A percentile compares a stretch with the other conserved stretches of the same genome.
Evolutionary conservation across 2,797 vertebrate genomes (phyloP).

Genomic region (Liasis olivaceus): DNA sequence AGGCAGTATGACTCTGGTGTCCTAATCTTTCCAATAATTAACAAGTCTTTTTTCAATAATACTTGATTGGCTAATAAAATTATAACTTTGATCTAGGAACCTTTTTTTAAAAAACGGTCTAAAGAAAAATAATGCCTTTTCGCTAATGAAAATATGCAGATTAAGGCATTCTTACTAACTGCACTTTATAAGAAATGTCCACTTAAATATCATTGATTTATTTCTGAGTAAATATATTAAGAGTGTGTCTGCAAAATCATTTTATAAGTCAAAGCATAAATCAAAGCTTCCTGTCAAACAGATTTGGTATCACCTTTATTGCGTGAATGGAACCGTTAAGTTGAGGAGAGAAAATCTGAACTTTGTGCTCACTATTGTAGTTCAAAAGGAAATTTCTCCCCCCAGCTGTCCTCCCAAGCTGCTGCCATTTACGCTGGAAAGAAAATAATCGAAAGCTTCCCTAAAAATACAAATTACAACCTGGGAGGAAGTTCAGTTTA

Average conservation of each 20-base stretch:
- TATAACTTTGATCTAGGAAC: conserved; percentile 50
- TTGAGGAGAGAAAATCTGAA: background rate
- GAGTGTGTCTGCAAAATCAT: background rate
- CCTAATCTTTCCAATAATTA: conserved; percentile 69
- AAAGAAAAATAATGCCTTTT: conserved; percentile 33
- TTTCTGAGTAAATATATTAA: background rate
- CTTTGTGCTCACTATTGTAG: background rate
- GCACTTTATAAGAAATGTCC: background rate
- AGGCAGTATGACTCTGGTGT: conserved; percentile 70
- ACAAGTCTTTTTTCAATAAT: conserved; percentile 63
- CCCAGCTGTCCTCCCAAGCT: background rate
- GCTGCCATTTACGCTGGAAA: background rate
- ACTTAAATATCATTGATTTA: background rate
- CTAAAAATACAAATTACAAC: background rate
- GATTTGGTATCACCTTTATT: background rate
- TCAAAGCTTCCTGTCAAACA: background rate
- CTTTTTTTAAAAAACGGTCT: background rate
- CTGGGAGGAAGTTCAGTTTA: background rate
- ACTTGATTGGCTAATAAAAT: conserved; percentile 58
- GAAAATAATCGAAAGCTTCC: background rate
- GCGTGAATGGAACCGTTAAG: background rate
- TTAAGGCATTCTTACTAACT: conserved; percentile 7
- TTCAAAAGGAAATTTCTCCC: background rate
- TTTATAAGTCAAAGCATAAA: background rate
- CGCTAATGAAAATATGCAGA: conserved; percentile 1